A percentile compares a stretch with the other conserved stretches of the same genome.
phyloP scores from a whole-genome alignment of 2,113 vertebrate species.

The Neogobius melanostomus region DNA sequence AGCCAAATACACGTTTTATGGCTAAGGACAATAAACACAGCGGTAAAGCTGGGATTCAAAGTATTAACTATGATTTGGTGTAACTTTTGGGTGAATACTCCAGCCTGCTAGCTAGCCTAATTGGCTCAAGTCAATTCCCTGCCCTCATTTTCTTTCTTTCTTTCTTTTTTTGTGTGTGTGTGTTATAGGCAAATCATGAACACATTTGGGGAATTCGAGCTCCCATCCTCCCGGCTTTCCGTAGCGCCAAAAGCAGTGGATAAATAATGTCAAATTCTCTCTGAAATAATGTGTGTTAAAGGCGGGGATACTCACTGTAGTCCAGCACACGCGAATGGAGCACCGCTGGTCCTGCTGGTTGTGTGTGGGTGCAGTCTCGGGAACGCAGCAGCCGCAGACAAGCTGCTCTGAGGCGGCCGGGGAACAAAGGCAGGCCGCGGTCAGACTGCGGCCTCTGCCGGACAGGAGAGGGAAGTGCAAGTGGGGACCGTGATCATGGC shows the following conservation, averaged over 20 bases:
- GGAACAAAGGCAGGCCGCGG: not conserved
- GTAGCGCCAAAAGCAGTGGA: not conserved
- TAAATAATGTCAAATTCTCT: not conserved
- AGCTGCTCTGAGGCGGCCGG: conserved; percentile 6
- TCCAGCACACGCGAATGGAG: conserved; percentile 18
- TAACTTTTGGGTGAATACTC: not conserved
- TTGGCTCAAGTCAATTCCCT: conserved; percentile 38
- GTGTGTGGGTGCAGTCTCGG: conserved; percentile 43
- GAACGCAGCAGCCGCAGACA: conserved; percentile 43
- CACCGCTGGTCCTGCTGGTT: conserved; percentile 25
- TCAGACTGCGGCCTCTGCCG: conserved; percentile 26
- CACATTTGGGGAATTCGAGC: not conserved
- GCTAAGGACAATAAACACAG: not conserved
- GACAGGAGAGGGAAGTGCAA: not conserved
- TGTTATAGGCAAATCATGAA: conserved; percentile 15
- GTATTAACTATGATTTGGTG: not conserved
- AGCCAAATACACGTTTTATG: conserved; percentile 1
- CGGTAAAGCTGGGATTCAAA: not conserved
- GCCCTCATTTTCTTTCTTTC: conserved; percentile 23
- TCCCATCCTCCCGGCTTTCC: not conserved
- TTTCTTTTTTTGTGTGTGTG: conserved; percentile 2
- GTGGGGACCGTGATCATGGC: too few relatives aligned
- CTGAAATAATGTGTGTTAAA: not conserved
- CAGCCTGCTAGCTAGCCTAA: conserved; percentile 45
- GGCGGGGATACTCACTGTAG: conserved; percentile 55